Evolutionary conservation across 1,140 invertebrate species (phyloP).

Genomic region (Alviniconcha marisindica): DNA sequence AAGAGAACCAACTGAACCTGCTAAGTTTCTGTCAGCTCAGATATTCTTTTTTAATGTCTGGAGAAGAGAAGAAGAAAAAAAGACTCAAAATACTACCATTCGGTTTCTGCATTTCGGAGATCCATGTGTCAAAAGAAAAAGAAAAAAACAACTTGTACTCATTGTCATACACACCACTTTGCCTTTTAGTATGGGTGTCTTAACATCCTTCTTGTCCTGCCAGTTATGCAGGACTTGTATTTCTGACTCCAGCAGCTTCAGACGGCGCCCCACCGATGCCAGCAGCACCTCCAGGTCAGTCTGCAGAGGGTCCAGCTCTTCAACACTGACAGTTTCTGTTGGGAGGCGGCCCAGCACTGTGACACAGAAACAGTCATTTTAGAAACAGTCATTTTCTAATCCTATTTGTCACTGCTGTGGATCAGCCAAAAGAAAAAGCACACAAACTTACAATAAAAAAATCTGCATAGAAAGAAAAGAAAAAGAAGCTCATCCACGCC

Average conservation of each 20-base stretch:
- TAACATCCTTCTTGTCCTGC: conserved; percentile 74
- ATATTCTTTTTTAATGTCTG: too few relatives aligned
- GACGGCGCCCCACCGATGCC: conserved; percentile 87
- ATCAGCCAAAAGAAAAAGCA: too few relatives aligned
- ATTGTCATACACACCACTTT: conserved; percentile 76
- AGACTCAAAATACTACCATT: too few relatives aligned
- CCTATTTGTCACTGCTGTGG: too few relatives aligned
- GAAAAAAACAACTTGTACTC: background rate
- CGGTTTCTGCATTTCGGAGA: too few relatives aligned
- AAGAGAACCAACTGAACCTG: too few relatives aligned
- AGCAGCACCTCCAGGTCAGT: conserved; percentile 91
- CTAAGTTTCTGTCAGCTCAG: too few relatives aligned
- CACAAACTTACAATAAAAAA: background rate
- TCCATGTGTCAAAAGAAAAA: too few relatives aligned
- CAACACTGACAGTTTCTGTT: conserved; percentile 83
- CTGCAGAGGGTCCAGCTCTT: conserved; percentile 91
- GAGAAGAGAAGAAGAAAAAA: too few relatives aligned
- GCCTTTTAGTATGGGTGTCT: conserved; percentile 63
- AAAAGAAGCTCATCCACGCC: too few relatives aligned
- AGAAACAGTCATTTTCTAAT: too few relatives aligned
- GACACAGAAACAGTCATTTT: too few relatives aligned
- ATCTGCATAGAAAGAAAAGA: background rate
- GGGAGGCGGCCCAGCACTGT: conserved; percentile 79
- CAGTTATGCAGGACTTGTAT: conserved; percentile 72
- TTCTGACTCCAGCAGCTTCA: conserved; percentile 86